phyloP scores from a whole-genome alignment of 2,797 vertebrate genomes.

The Lateolabrax maculatus region DNA sequence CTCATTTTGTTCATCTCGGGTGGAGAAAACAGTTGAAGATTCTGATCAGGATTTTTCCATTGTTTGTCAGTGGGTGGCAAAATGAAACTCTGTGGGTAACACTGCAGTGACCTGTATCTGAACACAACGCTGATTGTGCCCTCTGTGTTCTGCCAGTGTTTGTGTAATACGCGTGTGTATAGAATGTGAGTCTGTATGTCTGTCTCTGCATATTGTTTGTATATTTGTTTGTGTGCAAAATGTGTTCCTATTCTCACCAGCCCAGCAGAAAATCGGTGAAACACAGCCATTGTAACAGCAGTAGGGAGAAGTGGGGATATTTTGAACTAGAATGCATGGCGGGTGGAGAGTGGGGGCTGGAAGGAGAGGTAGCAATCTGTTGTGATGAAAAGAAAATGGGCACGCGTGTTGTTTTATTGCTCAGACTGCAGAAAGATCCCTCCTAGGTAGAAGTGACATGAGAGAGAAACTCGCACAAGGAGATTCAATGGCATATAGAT shows the following conservation, averaged over 20 bases:
- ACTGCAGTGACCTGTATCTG: slow-evolving; percentile 53
- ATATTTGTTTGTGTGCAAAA: slow-evolving; percentile 40
- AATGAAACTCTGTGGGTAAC: slow-evolving; percentile 56
- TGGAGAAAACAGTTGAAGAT: slow-evolving; percentile 35
- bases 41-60: slow-evolving; percentile 61
- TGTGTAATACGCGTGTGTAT: slow-evolving; percentile 10
- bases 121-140: slow-evolving; percentile 45
- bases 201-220: slow-evolving; percentile 29
- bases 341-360: slow-evolving; percentile 21
- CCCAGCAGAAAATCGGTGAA: slow-evolving; percentile 54
- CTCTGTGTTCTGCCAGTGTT: slow-evolving; percentile 27
- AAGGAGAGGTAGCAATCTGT: slow-evolving; percentile 57
- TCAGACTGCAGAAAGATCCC: slow-evolving; percentile 51
- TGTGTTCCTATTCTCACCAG: slow-evolving; percentile 37
- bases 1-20: slow-evolving; percentile 43
- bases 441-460: slow-evolving; percentile 58
- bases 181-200: slow-evolving; percentile 2
- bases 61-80: slow-evolving; percentile 63
- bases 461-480: slow-evolving; percentile 48
- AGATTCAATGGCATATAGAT: slow-evolving; percentile 55
- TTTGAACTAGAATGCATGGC: slow-evolving; percentile 50
- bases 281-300: slow-evolving; percentile 44
- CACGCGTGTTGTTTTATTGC: slow-evolving; percentile 61
- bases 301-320: slow-evolving; percentile 43
- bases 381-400: slow-evolving; percentile 65